Conservation (phyloP, 2,797 vertebrate species). For the Serranus cabrilla region DNA sequence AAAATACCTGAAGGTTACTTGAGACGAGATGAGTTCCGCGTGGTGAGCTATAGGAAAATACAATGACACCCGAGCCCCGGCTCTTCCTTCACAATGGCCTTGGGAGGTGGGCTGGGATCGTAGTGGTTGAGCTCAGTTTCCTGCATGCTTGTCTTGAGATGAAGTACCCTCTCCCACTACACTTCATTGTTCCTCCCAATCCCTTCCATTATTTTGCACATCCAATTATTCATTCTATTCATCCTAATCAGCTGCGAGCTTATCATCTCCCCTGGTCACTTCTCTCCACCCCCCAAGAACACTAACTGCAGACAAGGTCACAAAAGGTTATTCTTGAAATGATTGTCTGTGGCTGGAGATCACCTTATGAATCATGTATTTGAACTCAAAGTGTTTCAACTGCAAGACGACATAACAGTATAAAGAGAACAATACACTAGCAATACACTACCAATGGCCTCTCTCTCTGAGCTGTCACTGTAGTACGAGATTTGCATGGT, state of each 20-base stretch:
- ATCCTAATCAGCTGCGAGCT: conserved; percentile 65
- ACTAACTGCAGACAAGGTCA: conserved; percentile 44
- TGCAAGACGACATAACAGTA: background rate
- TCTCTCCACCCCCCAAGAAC: conserved; percentile 44
- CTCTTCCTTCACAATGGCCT: conserved; percentile 79
- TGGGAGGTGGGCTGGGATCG: conserved; percentile 71
- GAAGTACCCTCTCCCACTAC: conserved; percentile 64
- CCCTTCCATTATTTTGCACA: conserved; percentile 69
- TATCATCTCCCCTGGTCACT: conserved; percentile 45
- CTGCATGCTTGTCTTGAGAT: conserved; percentile 68
- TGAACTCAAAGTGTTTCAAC: conserved; percentile 13
- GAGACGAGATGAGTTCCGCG: conserved; percentile 69
- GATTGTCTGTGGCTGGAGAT: conserved; percentile 28
- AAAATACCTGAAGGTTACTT: conserved; percentile 78
- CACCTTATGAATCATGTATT: conserved; percentile 20
- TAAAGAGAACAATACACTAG: background rate
- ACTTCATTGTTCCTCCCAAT: conserved; percentile 61
- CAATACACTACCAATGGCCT: background rate
- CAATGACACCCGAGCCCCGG: conserved; percentile 76
- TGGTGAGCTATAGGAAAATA: conserved; percentile 80
- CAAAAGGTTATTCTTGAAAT: conserved; percentile 50
- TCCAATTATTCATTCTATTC: conserved; percentile 74
- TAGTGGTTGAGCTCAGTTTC: conserved; percentile 71
- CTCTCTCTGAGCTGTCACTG: conserved; percentile 7
- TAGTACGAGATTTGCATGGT: background rate